These are phyloP conservation scores for Suricata suricatta DNA, from an alignment of 2,113 vertebrate species.

Conservation along the genomic window DNA sequence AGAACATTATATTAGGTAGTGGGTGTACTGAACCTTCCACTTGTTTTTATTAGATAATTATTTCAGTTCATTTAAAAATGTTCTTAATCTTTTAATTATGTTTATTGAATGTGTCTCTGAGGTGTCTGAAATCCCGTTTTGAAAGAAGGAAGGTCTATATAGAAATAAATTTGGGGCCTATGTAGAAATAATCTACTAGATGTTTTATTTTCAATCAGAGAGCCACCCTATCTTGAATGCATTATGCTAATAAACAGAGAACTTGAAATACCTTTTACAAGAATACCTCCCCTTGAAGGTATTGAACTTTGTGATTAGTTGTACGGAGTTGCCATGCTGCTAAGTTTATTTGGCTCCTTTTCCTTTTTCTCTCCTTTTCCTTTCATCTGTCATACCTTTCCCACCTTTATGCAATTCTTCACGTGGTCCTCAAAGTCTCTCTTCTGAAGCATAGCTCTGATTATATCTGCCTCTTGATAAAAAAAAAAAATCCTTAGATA, in stretches of 20 bases:
- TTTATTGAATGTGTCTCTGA: background rate
- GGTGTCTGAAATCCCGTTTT: background rate
- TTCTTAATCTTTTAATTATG: background rate
- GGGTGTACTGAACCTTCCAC: background rate
- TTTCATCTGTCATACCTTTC: background rate
- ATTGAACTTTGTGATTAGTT: background rate
- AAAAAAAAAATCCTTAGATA: background rate
- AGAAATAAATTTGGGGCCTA: background rate
- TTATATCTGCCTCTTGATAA: background rate
- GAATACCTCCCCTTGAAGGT: background rate
- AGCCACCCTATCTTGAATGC: background rate
- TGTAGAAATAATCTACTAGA: background rate
- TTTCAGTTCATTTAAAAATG: background rate
- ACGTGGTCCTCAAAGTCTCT: background rate
- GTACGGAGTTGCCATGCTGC: background rate
- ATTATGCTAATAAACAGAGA: background rate
- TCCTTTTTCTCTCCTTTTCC: background rate
- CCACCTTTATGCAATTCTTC: background rate
- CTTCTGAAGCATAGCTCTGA: background rate
- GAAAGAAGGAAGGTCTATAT: background rate
- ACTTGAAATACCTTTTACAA: background rate
- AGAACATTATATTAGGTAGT: background rate
- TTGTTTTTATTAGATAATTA: background rate
- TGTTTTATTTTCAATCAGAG: background rate
- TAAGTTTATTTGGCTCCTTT: background rate